Conservation (phyloP, 2,113 vertebrate genomes). For the Psittacula cyanocephala region DNA sequence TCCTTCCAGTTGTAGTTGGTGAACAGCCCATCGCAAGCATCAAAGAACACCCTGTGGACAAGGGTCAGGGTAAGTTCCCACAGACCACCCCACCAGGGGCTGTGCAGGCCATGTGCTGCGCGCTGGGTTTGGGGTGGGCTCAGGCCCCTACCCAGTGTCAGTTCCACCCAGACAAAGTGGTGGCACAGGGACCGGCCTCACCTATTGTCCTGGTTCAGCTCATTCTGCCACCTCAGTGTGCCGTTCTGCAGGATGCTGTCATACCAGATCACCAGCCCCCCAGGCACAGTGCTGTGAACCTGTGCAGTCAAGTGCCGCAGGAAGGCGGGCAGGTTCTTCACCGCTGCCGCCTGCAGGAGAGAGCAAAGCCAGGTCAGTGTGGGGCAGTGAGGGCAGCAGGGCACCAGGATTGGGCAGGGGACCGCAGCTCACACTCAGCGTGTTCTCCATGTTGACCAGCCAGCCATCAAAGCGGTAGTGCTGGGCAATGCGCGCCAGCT, state of each 20-base stretch:
- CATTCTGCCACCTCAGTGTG: slow-evolving; percentile 88
- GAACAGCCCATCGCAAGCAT: slow-evolving; percentile 90
- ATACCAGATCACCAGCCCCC: slow-evolving; percentile 91
- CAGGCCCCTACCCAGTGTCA: fast-evolving
- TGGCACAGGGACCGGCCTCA: background rate
- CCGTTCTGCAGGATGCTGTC: slow-evolving; percentile 86
- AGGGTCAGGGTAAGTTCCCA: background rate
- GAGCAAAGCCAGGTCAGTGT: background rate
- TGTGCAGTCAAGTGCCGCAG: slow-evolving; percentile 81
- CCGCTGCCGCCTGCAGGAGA: slow-evolving; percentile 69
- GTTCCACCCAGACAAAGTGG: background rate
- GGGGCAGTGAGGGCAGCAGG: background rate
- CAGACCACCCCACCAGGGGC: background rate
- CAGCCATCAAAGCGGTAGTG: slow-evolving; percentile 89
- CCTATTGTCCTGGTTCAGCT: slow-evolving; percentile 88
- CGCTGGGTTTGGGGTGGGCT: background rate
- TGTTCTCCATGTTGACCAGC: slow-evolving; percentile 94
- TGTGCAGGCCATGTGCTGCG: background rate
- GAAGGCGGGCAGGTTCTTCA: slow-evolving; percentile 78
- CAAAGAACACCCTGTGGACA: slow-evolving; percentile 82
- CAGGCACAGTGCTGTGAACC: slow-evolving; percentile 77
- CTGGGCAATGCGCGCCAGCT: slow-evolving; percentile 84
- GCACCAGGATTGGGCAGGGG: fast-evolving
- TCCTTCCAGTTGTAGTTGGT: slow-evolving; percentile 98
- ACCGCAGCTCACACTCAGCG: slow-evolving; percentile 81